Conservation (phyloP, 2,888 invertebrate species). For the Galerucella pusilla region DNA sequence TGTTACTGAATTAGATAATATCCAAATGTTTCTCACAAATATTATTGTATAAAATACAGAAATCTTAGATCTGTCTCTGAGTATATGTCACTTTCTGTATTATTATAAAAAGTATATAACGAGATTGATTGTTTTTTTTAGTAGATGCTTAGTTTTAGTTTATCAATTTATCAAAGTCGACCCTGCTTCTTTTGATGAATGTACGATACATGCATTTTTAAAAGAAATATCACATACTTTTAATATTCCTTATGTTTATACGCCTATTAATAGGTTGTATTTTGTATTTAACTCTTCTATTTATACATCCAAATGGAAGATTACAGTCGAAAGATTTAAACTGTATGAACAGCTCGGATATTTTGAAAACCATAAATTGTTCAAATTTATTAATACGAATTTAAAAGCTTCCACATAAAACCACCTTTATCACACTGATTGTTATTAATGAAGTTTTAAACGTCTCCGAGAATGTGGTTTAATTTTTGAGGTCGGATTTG, state of each 20-base stretch:
- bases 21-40: no score
- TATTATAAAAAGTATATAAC: background rate
- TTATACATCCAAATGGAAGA: slow-evolving; percentile 7
- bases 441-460: slow-evolving; percentile 32
- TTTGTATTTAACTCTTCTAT: slow-evolving; percentile 14
- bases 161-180: background rate
- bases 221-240: slow-evolving; percentile 1
- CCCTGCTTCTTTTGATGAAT: background rate
- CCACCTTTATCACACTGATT: slow-evolving; percentile 26
- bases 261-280: slow-evolving; percentile 21
- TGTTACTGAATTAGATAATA: no score
- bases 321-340: slow-evolving; percentile 33
- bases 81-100: background rate
- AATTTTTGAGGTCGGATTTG: background rate
- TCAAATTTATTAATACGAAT: slow-evolving; percentile 38
- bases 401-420: slow-evolving; percentile 35
- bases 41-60: no score
- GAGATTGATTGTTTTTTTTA: background rate
- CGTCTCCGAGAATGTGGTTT: slow-evolving; percentile 9
- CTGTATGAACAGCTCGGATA: slow-evolving; percentile 29
- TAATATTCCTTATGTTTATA: slow-evolving; percentile 5
- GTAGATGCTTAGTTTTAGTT: background rate
- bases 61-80: no score
- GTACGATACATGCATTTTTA: no score
- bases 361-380: slow-evolving; percentile 40